Conservation (phyloP, 2,888 invertebrate genomes). For the Criorhina ranunculi region DNA sequence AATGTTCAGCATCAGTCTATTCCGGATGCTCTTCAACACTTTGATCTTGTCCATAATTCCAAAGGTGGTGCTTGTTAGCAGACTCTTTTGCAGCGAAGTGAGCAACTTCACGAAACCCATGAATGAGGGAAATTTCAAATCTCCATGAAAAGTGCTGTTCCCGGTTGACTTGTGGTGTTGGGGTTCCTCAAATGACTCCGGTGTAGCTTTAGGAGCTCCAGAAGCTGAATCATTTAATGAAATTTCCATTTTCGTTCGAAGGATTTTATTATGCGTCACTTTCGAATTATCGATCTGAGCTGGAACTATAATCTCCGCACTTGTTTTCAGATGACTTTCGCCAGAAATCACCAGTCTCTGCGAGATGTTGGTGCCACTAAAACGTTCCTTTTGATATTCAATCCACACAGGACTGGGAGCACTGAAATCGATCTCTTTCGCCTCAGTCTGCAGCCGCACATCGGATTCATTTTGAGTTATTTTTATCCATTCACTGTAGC, state of each 20-base stretch:
- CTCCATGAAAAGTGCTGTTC: neutral
- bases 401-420: slow-evolving; percentile 82
- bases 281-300: slow-evolving; percentile 57
- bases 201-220: slow-evolving; percentile 17
- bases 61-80: slow-evolving; percentile 80
- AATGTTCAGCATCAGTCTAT: slow-evolving; percentile 87
- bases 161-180: slow-evolving; percentile 14
- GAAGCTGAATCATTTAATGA: slow-evolving; percentile 54
- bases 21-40: slow-evolving; percentile 81
- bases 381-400: slow-evolving; percentile 82
- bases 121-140: slow-evolving; percentile 80
- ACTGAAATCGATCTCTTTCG: neutral
- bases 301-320: slow-evolving; percentile 78
- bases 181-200: neutral
- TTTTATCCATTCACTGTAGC: slow-evolving; percentile 64
- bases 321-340: slow-evolving; percentile 78
- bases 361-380: slow-evolving; percentile 75
- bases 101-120: slow-evolving; percentile 82
- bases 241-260: slow-evolving; percentile 78
- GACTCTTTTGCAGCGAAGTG: slow-evolving; percentile 80
- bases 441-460: neutral
- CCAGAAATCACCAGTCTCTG: slow-evolving; percentile 77
- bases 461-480: slow-evolving; percentile 43
- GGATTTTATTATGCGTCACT: slow-evolving; percentile 72
- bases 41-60: slow-evolving; percentile 82